These are phyloP conservation scores for Drosophila equinoxialis DNA, from an alignment of 1,140 invertebrate genomes.

Conservation along the genomic window DNA sequence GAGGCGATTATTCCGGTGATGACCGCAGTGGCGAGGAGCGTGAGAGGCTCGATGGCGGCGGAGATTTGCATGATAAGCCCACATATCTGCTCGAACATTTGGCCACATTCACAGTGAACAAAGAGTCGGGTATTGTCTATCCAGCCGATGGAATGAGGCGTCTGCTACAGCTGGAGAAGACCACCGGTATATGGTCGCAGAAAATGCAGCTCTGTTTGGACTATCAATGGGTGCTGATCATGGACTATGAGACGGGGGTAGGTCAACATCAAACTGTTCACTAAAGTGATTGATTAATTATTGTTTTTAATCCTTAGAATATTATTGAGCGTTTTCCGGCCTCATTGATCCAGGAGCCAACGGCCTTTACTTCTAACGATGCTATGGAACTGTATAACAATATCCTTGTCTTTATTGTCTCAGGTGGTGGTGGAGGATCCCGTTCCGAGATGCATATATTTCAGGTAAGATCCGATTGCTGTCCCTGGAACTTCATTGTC, in stretches of 20 bases:
- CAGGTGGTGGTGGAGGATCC: conserved; percentile 85
- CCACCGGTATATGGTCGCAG: conserved; percentile 98
- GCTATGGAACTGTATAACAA: conserved; percentile 99
- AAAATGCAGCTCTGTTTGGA: conserved; percentile 97
- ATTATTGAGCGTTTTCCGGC: conserved; percentile 98
- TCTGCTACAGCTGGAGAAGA: conserved; percentile 97
- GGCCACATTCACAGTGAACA: conserved; percentile 97
- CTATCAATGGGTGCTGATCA: conserved; percentile 94
- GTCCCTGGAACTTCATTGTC: not conserved
- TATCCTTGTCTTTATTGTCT: conserved; percentile 97
- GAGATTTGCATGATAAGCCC: conserved; percentile 85
- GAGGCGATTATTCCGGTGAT: conserved; percentile 76
- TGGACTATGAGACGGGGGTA: conserved; percentile 98
- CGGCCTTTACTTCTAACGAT: conserved; percentile 97
- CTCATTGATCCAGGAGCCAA: conserved; percentile 95
- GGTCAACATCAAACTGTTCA: conserved; percentile 65
- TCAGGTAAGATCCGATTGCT: conserved; percentile 85
- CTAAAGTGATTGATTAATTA: not conserved
- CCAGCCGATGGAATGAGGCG: conserved; percentile 97
- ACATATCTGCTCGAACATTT: conserved; percentile 97
- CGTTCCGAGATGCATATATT: conserved; percentile 99
- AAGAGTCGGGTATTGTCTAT: conserved; percentile 93
- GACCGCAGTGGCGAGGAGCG: conserved; percentile 78
- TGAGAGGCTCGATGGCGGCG: conserved; percentile 65
- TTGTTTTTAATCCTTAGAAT: conserved; percentile 86